Evolutionary conservation across 2,113 vertebrate genomes (phyloP), one percentile per base, ranked within the genome.

Genomic region (Channa maculata): DNA sequence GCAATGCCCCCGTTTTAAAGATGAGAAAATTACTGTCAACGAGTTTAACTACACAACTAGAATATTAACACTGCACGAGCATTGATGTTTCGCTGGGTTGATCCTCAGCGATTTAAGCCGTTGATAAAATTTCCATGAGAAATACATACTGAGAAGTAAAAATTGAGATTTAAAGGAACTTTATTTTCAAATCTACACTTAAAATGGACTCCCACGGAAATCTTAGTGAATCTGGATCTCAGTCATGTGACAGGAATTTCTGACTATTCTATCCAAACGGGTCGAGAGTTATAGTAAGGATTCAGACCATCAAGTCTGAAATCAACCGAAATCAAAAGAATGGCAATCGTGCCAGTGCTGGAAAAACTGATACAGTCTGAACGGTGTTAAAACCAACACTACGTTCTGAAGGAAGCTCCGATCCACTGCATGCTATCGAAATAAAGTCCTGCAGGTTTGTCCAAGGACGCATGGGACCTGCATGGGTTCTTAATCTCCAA

Each of bases 161-260:
- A 24, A 24, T 24, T 24, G 24, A 24, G 24, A 24, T 24, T 24
- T 24, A 24, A 24, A 24, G 24, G 24, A 1, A 24, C 24, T 24
- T 24, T 24, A 24, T 24, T 1, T 24, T 44, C 33, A 24, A 53
- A 46, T 5, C 24, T n/a, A n/a, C n/a, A n/a, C n/a, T n/a, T n/a
- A n/a, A n/a, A n/a, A n/a, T n/a, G n/a, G n/a, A n/a, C n/a, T 63
- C 5, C 8, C n/a, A 36, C 6, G 2, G 5, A 38, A 54, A 7
- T 24, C 36, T 44, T 34, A 62, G n/a, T 58, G 65, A 80, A 75
- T 69, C 77, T 61, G 69, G 65, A 77, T 65, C 64, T 71, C 11
- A 43, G 57, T 34, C 39, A 1, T 9, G 36, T 24, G 33, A n/a
- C 1, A 38, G 48, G 24, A 14, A 36, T 2, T 15, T 49, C 50